Conservation (phyloP, 2,797 vertebrate genomes). For the Lutra lutra region DNA sequence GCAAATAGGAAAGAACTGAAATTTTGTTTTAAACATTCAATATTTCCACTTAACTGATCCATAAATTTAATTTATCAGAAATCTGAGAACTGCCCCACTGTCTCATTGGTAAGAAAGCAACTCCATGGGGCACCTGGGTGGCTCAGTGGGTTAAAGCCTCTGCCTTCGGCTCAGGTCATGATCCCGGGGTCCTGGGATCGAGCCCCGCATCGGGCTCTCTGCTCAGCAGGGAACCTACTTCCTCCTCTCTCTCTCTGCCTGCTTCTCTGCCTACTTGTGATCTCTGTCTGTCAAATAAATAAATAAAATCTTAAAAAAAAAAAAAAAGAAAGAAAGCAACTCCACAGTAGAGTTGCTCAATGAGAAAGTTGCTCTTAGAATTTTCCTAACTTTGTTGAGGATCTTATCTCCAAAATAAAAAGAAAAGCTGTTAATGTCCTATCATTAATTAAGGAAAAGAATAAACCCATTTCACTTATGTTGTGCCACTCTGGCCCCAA, state of each 20-base stretch:
- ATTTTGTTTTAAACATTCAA: background rate
- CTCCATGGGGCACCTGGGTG: no score
- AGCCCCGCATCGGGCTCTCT: no score
- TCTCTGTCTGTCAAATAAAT: no score
- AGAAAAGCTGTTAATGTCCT: background rate
- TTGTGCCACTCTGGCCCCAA: background rate
- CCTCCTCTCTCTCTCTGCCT: no score
- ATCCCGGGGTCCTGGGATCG: no score
- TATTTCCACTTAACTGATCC: background rate
- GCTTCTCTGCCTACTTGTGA: no score
- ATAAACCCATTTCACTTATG: conserved; percentile 6
- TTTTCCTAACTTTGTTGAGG: background rate
- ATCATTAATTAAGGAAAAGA: conserved; percentile 15
- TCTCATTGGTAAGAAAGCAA: no score
- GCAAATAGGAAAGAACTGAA: background rate
- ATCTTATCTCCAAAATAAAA: conserved; percentile 25
- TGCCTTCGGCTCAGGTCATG: no score
- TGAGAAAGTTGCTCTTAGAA: background rate
- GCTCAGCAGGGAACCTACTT: no score
- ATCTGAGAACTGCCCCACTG: background rate
- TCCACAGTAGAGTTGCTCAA: background rate
- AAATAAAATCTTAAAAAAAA: no score
- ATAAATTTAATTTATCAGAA: conserved; percentile 30
- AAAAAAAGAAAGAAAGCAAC: no score
- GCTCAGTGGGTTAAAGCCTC: no score